phyloP scores from a whole-genome alignment of 2,888 invertebrate species.

The Parnassius mnemosyne region DNA sequence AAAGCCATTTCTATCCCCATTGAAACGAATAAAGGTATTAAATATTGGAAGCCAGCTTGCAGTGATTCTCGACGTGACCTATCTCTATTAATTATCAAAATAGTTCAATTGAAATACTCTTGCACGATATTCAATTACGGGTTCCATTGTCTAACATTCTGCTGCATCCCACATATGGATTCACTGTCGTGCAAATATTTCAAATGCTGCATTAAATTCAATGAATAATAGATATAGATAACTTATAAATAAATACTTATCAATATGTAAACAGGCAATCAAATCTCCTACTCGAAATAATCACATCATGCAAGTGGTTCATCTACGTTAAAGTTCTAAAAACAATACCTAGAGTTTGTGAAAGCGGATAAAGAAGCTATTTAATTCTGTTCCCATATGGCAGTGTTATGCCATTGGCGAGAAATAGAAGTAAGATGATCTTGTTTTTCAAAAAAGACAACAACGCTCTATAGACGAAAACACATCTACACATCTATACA shows the following conservation, averaged over 20 bases:
- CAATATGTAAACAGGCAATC: no score
- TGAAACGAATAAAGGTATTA: conserved; percentile 18
- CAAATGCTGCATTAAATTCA: not conserved
- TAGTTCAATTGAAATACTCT: conserved; percentile 25
- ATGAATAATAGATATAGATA: not conserved
- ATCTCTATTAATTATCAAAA: conserved; percentile 27
- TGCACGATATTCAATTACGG: conserved; percentile 20
- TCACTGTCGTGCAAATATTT: not conserved
- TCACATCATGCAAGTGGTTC: no score
- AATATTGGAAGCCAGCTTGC: conserved; percentile 17
- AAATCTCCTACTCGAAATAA: no score
- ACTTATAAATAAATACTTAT: not conserved
- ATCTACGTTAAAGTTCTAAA: no score
- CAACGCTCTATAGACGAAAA: no score
- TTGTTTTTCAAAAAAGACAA: no score
- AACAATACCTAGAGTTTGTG: no score
- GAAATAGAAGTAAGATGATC: no score
- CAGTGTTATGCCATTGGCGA: no score
- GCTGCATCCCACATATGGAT: conserved; percentile 11
- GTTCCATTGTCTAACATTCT: conserved; percentile 14
- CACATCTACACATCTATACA: no score
- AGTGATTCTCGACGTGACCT: conserved; percentile 18
- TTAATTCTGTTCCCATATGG: no score
- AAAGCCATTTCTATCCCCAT: conserved; percentile 13
- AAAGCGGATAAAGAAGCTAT: no score